Evolutionary conservation across 1,140 invertebrate genomes (phyloP).

Genomic region (Octopus sinensis): DNA sequence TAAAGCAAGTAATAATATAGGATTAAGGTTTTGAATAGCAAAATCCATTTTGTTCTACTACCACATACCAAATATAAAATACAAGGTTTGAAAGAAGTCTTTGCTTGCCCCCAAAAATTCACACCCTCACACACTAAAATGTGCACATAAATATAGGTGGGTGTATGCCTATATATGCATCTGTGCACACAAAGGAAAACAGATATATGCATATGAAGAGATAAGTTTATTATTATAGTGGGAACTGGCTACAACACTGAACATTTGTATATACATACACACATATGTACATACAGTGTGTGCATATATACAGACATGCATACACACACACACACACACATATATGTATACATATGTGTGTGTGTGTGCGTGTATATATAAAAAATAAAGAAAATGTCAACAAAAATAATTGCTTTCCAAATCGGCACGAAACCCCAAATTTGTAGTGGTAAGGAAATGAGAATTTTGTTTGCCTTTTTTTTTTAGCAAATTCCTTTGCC

Average conservation of each 20-base stretch:
- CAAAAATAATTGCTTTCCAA: no score
- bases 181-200: not conserved
- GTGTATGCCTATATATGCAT: not conserved
- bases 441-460: no score
- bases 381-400: no score
- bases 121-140: not conserved
- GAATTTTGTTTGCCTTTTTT: no score
- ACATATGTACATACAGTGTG: not conserved
- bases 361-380: not conserved
- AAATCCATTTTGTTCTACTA: no score
- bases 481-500: no score
- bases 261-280: not conserved
- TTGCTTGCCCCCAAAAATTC: not conserved
- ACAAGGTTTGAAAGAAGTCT: no score
- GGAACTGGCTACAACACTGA: no score
- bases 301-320: not conserved
- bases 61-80: no score
- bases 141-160: not conserved
- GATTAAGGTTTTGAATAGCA: no score
- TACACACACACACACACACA: not conserved
- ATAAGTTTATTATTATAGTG: not conserved
- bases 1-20: no score
- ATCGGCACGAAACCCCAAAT: no score
- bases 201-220: not conserved
- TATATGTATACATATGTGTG: not conserved